A percentile compares a stretch with the other conserved stretches of the same genome.
These are phyloP conservation scores for Pseudorasbora parva DNA, from an alignment of 2,113 vertebrate genomes.

Conservation along the genomic window DNA sequence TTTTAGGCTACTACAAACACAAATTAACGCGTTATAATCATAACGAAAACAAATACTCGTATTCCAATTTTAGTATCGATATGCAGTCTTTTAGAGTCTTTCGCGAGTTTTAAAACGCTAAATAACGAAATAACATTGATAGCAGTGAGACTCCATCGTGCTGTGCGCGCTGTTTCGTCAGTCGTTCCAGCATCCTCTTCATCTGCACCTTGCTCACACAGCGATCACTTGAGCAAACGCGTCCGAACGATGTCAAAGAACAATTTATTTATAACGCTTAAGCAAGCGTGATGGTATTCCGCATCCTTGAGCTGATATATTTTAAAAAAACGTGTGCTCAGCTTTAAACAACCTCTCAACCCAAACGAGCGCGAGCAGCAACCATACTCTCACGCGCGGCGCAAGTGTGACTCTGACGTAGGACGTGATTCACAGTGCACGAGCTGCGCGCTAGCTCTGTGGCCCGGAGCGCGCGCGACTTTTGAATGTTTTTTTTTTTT, in stretches of 20 bases:
- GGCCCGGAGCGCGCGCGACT: not conserved
- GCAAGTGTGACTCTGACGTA: constrained; percentile 39
- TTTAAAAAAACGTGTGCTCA: not conserved
- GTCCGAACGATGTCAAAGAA: not conserved
- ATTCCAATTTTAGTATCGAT: not conserved
- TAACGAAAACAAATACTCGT: not conserved
- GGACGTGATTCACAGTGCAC: not conserved
- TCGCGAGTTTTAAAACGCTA: not conserved
- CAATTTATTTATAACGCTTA: not conserved
- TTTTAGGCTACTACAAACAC: not conserved
- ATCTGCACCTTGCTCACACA: constrained; percentile 18
- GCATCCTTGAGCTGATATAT: not conserved
- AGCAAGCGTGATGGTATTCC: not conserved
- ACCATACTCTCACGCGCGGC: not conserved
- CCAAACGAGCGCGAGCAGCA: not conserved
- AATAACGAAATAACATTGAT: not conserved
- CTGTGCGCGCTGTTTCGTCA: not conserved
- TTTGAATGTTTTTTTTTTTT: not conserved
- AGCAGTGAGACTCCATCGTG: constrained; percentile 9
- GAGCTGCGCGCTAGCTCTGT: not conserved
- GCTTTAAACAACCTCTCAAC: not conserved
- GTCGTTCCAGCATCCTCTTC: constrained; percentile 10
- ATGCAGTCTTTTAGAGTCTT: not conserved
- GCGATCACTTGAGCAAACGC: not conserved
- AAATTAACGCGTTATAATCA: not conserved